These are phyloP conservation scores for Rhopilema esculentum DNA, from an alignment of 30 jellyfish, hydroid and myxozoan genomes.

Conservation along the genomic window DNA sequence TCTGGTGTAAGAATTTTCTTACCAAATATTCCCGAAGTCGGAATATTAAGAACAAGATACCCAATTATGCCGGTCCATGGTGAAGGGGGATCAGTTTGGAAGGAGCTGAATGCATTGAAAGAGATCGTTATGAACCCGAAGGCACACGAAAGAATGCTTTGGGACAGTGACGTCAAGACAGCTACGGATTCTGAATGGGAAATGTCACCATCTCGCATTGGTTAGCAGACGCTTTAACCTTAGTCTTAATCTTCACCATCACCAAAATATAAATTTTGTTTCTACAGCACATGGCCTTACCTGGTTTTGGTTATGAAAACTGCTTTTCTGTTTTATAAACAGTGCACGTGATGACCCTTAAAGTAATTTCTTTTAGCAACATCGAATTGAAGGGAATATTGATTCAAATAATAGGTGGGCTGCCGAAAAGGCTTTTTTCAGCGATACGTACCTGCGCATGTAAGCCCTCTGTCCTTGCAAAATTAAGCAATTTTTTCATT, in stretches of 20 bases:
- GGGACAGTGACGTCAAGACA: conserved; percentile 58
- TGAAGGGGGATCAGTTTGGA: conserved; percentile 96
- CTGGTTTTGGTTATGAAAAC: no score
- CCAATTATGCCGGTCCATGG: conserved; percentile 98
- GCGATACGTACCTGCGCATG: no score
- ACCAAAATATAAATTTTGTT: background rate
- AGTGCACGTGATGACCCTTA: no score
- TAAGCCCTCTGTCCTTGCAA: no score
- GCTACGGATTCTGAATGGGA: conserved; percentile 45
- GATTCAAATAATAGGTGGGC: no score
- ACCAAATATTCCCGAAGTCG: conserved; percentile 86
- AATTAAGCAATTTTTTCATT: no score
- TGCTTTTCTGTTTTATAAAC: no score
- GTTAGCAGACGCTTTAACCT: background rate
- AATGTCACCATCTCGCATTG: conserved; percentile 30
- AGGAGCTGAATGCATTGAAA: conserved; percentile 85
- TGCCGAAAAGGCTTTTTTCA: no score
- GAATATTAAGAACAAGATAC: conserved; percentile 83
- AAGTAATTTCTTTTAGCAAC: no score
- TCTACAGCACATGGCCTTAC: background rate
- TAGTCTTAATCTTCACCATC: background rate
- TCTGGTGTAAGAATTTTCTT: conserved; percentile 83
- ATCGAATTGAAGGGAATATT: no score
- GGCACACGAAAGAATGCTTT: conserved; percentile 38
- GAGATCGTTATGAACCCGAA: conserved; percentile 81